Conservation (phyloP, 1,140 invertebrate species). For the Drosophila lacertosa region DNA sequence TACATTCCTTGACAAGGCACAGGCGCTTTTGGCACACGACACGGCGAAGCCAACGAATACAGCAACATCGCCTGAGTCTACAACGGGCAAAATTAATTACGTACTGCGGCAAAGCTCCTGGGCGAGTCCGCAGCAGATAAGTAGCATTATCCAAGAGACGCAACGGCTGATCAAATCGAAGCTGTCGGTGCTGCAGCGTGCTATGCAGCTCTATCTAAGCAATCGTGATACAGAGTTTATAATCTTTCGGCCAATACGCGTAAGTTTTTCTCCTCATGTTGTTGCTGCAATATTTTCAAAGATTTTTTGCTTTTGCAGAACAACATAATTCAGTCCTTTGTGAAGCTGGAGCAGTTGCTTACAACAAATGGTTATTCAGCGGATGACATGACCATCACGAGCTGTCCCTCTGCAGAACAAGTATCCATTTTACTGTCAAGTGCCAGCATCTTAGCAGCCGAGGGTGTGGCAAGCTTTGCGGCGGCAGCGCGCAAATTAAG, state of each 20-base stretch:
- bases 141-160: constrained; percentile 87
- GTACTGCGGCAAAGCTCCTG: constrained; percentile 84
- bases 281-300: background rate
- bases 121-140: constrained; percentile 85
- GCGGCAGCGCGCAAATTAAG: constrained; percentile 72
- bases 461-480: constrained; percentile 74
- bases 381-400: constrained; percentile 93
- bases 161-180: constrained; percentile 91
- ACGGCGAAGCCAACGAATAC: constrained; percentile 6
- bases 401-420: constrained; percentile 95
- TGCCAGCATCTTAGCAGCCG: constrained; percentile 86
- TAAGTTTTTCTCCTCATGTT: constrained; percentile 82
- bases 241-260: constrained; percentile 95
- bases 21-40: constrained; percentile 52
- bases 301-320: constrained; percentile 87
- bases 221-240: constrained; percentile 98
- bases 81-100: constrained; percentile 58
- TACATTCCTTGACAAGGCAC: constrained; percentile 90
- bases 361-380: constrained; percentile 89
- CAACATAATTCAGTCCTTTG: constrained; percentile 93
- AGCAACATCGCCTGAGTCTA: constrained; percentile 14
- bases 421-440: constrained; percentile 94
- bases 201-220: constrained; percentile 97
- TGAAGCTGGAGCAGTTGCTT: constrained; percentile 92
- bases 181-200: constrained; percentile 91